Conservation (phyloP, 2,113 vertebrate genomes). For the Gavialis gangeticus region DNA sequence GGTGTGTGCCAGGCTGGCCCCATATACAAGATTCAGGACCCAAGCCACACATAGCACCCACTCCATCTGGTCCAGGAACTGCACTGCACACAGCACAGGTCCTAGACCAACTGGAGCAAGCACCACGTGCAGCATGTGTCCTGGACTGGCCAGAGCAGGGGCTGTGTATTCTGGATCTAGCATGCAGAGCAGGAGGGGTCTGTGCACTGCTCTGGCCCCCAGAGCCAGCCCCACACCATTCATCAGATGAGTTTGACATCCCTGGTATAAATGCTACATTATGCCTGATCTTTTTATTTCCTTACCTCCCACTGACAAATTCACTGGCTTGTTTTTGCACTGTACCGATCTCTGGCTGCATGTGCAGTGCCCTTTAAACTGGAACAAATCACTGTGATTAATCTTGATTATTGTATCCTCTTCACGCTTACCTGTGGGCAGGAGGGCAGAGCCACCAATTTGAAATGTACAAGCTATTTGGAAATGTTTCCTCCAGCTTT, state of each 20-base stretch:
- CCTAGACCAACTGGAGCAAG: too few species aligned
- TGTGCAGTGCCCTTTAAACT: background rate
- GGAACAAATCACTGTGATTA: background rate
- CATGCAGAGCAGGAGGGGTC: too few species aligned
- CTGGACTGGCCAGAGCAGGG: too few species aligned
- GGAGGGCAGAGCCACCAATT: background rate
- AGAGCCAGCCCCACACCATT: too few species aligned
- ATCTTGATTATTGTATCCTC: background rate
- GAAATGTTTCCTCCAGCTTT: background rate
- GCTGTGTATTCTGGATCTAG: background rate
- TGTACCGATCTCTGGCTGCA: rapidly evolving
- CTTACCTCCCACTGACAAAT: background rate
- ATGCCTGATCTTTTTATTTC: background rate
- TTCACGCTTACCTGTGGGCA: rapidly evolving
- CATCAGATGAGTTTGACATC: too few species aligned
- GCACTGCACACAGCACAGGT: too few species aligned
- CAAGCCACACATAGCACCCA: too few species aligned
- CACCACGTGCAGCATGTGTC: too few species aligned
- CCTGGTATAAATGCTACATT: background rate
- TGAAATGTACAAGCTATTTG: background rate
- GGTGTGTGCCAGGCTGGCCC: too few species aligned
- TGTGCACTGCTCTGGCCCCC: too few species aligned
- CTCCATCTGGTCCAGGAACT: too few species aligned
- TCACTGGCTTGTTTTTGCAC: background rate
- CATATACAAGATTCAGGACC: too few species aligned